These are phyloP conservation scores for Crocidura indochinensis DNA, from an alignment of 2,797 vertebrate genomes.

Conservation along the genomic window DNA sequence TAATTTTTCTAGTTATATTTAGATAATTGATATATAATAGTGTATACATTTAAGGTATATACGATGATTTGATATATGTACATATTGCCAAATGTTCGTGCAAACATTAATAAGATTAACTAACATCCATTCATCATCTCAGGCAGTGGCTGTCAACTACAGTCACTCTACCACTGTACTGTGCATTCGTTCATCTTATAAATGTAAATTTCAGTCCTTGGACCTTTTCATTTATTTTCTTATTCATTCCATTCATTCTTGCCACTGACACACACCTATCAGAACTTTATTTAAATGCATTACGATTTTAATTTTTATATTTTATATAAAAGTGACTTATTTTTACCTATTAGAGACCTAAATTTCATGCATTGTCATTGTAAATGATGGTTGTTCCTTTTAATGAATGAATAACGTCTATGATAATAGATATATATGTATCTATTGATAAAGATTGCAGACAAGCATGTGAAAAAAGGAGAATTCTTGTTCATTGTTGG, in stretches of 20 bases:
- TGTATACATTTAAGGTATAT: neutral
- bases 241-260: no score
- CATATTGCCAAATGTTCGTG: neutral
- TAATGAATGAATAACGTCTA: conserved; percentile 10
- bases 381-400: neutral
- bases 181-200: neutral
- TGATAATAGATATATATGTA: no score
- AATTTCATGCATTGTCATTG: neutral
- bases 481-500: neutral
- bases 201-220: neutral
- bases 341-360: neutral
- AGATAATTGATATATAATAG: neutral
- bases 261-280: neutral
- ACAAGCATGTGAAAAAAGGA: no score
- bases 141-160: neutral
- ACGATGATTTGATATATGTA: neutral
- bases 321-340: neutral
- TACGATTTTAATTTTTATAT: neutral
- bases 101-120: neutral
- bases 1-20: neutral
- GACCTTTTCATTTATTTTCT: neutral
- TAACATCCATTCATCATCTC: neutral
- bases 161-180: neutral
- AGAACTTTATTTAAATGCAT: neutral
- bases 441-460: no score